A percentile compares a stretch with the other conserved stretches of the same genome.
These are phyloP conservation scores for Bergia puertoricense DNA, from an alignment of 92 coral and sea anemone species.

Conservation along the genomic window DNA sequence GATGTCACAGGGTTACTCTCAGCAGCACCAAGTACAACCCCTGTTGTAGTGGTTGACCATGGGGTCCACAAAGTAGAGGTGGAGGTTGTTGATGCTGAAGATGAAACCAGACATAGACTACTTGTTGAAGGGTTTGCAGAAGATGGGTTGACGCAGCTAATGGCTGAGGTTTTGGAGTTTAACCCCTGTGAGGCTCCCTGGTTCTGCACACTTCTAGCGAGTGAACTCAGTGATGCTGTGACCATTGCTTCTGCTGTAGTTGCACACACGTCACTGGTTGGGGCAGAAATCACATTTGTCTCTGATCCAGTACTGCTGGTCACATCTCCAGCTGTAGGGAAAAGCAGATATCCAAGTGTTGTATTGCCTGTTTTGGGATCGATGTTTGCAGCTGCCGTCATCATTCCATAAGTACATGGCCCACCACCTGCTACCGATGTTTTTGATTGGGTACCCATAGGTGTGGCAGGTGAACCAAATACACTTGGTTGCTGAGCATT, in stretches of 20 bases:
- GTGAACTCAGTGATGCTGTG: not conserved
- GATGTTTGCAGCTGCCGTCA: slow-evolving; percentile 39
- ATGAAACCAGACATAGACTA: not conserved
- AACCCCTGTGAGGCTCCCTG: slow-evolving; percentile 5
- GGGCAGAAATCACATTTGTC: not conserved
- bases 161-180: not conserved
- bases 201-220: not conserved
- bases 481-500: slow-evolving; percentile 42
- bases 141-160: slow-evolving; percentile 25
- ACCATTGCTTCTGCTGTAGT: not conserved
- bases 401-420: slow-evolving; percentile 38
- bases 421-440: slow-evolving; percentile 16
- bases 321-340: slow-evolving; percentile 26
- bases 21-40: not conserved
- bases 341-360: slow-evolving; percentile 35
- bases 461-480: slow-evolving; percentile 43
- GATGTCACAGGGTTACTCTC: slow-evolving; percentile 1
- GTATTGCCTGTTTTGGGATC: slow-evolving; percentile 44
- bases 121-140: slow-evolving; percentile 15
- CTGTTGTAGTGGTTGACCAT: slow-evolving; percentile 39
- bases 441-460: slow-evolving; percentile 38
- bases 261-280: not conserved
- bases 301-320: slow-evolving; percentile 25
- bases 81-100: slow-evolving; percentile 9
- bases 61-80: slow-evolving; percentile 38